Percentiles rank a stretch among this genome's conserved stretches.
Evolutionary conservation across 2,888 invertebrate species (phyloP).

Genomic region (Anarsia innoxiella): DNA sequence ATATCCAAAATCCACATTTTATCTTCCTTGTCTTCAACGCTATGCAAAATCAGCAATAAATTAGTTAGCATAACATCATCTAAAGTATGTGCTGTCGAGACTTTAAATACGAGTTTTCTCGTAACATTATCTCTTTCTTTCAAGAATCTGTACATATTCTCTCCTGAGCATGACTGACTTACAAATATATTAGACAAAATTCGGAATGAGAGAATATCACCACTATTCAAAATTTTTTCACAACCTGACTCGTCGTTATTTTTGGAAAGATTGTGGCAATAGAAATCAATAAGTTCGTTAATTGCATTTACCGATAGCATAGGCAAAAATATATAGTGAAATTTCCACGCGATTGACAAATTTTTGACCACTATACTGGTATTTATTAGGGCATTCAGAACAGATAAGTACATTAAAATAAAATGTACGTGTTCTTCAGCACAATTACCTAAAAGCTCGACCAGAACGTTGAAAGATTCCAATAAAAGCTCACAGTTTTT

Average conservation of each 20-base stretch:
- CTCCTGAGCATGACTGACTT: conserved; percentile 19
- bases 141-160: conserved; percentile 21
- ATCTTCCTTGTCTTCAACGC: conserved; percentile 30
- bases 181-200: conserved; percentile 37
- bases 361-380: conserved; percentile 51
- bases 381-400: conserved; percentile 50
- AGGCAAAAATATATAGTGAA: conserved; percentile 60
- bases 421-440: conserved; percentile 53
- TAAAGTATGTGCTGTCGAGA: conserved; percentile 45
- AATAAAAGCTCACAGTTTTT: conserved; percentile 42
- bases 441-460: conserved; percentile 46
- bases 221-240: conserved; percentile 29
- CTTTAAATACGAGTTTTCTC: conserved; percentile 45
- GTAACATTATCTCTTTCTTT: conserved; percentile 30
- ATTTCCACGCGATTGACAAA: conserved; percentile 60
- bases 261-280: conserved; percentile 22
- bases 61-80: conserved; percentile 53
- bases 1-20: conserved; percentile 43
- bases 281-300: conserved; percentile 51
- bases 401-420: conserved; percentile 38
- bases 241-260: conserved; percentile 18
- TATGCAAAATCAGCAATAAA: conserved; percentile 42
- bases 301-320: conserved; percentile 51
- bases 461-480: conserved; percentile 42
- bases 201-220: conserved; percentile 52